Evolutionary conservation across 2,113 vertebrate species (phyloP), one percentile per base, ranked within the genome.

Genomic region (Tenrec ecaudatus): DNA sequence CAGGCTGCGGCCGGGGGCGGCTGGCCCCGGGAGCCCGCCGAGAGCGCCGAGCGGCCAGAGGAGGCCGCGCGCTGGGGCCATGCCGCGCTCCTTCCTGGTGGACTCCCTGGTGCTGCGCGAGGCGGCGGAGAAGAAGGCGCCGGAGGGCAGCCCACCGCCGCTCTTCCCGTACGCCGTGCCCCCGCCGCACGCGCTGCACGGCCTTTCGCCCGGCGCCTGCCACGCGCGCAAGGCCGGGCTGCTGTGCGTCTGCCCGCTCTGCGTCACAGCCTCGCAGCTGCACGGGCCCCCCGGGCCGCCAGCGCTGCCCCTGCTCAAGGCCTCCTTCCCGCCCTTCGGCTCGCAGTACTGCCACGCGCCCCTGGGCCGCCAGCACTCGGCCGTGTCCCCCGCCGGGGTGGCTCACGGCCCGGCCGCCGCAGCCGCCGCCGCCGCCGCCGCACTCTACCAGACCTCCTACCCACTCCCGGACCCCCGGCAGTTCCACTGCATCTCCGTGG

Each of bases 1-100:
- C 33, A 3, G 83, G 80, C 73, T 92, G 73, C 93, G 68, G 86
- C 64, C 58, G 0, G 68, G 66, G 58, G 17, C n/a, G 5, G 33
- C 69, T 16, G 69, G 33, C 69, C n/a, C n/a, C 11, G 33, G 31
- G 38, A 53, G 82, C 71, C 38, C 58, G 95, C 36, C 83, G 92
- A 60, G 53, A 66, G 38, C 81, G 66, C 15, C 60, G 29, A 20
- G 77, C 36, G 60, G 16, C 58, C 17, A 31, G 43, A 53, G 23
- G 88, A 47, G 38, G 16, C 38, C 31, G 53, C 95, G 89, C 94
- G 83, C 79, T 10, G 83, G 96, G 92, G 98, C 95, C 88, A 99
- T 99, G 99, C 99, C 99, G 89, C 98, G 99, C 96, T 99, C 99
- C 89, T 99, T 99, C 97, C 98, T 99, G 64, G 99, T 99, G 98